Base-by-base conservation (phyloP, 1,140 invertebrate species). In the Lineus longissimus region DNA sequence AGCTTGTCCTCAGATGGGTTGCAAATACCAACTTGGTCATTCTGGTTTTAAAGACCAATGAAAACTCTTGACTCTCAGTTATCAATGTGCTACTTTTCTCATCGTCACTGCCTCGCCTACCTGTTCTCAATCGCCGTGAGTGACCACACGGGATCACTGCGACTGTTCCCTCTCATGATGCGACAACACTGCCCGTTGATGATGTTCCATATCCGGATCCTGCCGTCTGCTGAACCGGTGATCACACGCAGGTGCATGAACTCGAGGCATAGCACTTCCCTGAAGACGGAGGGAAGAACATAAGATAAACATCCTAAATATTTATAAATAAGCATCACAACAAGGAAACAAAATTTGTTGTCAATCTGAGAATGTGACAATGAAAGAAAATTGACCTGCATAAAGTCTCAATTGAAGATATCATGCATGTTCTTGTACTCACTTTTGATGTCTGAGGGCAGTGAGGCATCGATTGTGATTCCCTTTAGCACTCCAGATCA, bases 131-230 rank as follows among this genome's bases (percentile, higher is more conserved):
- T 75, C 29, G 78, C 76, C 27, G 73, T 64, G 17, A 81, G 73
- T 27, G 67, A 64, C 7, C 71, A 66, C 23, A 82, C 79, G 9
- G 80, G 78, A 65, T 82, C 80, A 70, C 77, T 81, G 22, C 71
- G 71, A 64, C 77, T 80, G 68, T 81, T 82, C 47, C 81, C 81
- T 36, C 81, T 57, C 77, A 81, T 80, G 31, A 82, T 80, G 25
- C 81, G 70, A 65, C 78, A 76, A 61, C 80, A 82, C 63, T 81
- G 75, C 15, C 80, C 78, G 29, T 61, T 81, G 13, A 81, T 57
- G 64, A 82, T 73, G 68, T 81, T 82, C 81, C 81, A 82, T 36
- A 82, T 81, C 25, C 81, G 61, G 25, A 82, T 61, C 55, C 79
- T 68, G 1, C 81, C 81, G 67, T 82, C 81, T n/a, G 71, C 74